Base-by-base conservation (phyloP, 92 coral and sea anemone species). In the Epizoanthus illoricatus region DNA sequence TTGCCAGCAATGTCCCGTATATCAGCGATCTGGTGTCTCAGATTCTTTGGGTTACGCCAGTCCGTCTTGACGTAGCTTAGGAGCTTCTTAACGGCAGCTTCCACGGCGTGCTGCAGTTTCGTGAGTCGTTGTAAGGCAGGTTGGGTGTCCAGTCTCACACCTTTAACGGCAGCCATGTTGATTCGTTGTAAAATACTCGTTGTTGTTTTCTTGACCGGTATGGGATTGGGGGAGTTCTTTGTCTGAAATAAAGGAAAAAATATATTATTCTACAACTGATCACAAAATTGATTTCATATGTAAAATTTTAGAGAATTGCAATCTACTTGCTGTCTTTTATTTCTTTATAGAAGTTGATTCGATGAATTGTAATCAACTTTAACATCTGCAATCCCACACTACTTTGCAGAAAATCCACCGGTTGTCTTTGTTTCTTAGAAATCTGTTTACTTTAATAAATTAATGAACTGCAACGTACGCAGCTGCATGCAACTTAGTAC, bases 91-190 rank as follows among this genome's bases (percentile, higher is more conserved):
- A 93, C 94, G 2, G 94, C 88, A 12, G 86, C 98, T 72, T 96
- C 92, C 2, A 96, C 98, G 1, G 98, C 98, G 85, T 96, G 98
- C 68, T 96, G 98, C 28, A 96, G 91, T 81, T 93, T 96, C 67
- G 88, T 88, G 18, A 96, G 81, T 65, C 97, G 88, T 54, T 91
- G 93, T 69, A 93, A 81, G 0, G 98, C 98, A 17, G 84, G 89
- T 9, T 87, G 81, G 23, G 90, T 89, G 36, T 89, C 93, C 58
- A 93, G 68, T 62, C 87, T 92, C 17, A 96, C 60, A 15, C 90
- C 98, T 75, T 92, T 94, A 19, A 96, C 98, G 57, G 97, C 97
- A 45, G 89, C 76, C 98, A 96, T 96, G 88, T 96, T 92, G 59
- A 96, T 96, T 41, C 98, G 90, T 41, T 96, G 94, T 28, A 93